A percentile compares a stretch with the other conserved stretches of the same genome.
Evolutionary conservation across 2,797 vertebrate genomes (phyloP).

Genomic region (Hippocampus kuda): DNA sequence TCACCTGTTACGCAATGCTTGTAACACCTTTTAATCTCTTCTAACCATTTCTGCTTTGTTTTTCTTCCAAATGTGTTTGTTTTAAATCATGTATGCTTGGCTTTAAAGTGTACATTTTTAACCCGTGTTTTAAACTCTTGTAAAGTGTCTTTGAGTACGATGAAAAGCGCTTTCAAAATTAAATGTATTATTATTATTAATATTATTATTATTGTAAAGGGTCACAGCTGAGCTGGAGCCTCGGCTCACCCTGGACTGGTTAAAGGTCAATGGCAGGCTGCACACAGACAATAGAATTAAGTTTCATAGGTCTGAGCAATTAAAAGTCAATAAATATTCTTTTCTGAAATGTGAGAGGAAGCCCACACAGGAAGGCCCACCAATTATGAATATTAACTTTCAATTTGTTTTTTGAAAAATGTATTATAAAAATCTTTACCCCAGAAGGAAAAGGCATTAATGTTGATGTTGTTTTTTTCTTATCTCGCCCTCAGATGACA

Average conservation of each 20-base stretch:
- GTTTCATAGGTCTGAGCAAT: background rate
- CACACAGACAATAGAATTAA: background rate
- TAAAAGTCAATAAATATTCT: background rate
- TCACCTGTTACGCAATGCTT: too few relatives aligned
- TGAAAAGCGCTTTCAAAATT: too few relatives aligned
- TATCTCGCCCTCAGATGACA: conserved; percentile 32
- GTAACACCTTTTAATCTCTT: too few relatives aligned
- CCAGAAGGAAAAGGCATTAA: background rate
- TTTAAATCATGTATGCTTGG: too few relatives aligned
- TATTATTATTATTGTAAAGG: too few relatives aligned
- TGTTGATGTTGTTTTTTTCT: background rate
- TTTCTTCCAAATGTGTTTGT: too few relatives aligned
- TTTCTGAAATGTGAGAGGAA: background rate
- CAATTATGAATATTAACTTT: background rate
- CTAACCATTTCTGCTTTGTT: too few relatives aligned
- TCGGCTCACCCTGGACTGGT: background rate
- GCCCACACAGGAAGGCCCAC: background rate
- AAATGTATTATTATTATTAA: too few relatives aligned
- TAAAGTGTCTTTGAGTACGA: too few relatives aligned
- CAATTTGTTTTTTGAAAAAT: background rate
- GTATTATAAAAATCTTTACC: background rate
- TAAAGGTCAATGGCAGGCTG: background rate
- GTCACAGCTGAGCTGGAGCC: background rate
- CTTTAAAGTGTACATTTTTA: too few relatives aligned
- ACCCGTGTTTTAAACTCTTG: too few relatives aligned